Evolutionary conservation across 2,113 vertebrate species (phyloP).

Genomic region (Trogon surrucura): DNA sequence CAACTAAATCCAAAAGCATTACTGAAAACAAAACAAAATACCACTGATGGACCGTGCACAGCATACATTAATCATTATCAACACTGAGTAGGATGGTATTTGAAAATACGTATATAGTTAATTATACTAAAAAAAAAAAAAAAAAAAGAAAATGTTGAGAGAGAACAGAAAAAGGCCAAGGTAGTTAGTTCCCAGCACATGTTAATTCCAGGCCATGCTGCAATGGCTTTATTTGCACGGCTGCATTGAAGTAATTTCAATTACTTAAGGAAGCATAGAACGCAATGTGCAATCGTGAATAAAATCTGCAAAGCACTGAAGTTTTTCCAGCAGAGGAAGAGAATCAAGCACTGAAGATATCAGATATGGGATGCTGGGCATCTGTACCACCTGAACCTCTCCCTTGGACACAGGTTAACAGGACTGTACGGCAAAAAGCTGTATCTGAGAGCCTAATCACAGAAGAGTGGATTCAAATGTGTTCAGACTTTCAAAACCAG

Average conservation of each 20-base stretch:
- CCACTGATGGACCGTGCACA: not conserved
- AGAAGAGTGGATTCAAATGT: not conserved
- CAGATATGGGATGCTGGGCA: accelerated
- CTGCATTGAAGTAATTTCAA: not conserved
- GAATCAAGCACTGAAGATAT: not conserved
- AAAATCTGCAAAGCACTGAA: not conserved
- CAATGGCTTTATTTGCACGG: not conserved
- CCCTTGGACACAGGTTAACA: not conserved
- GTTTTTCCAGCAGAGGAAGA: not conserved
- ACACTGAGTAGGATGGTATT: not conserved
- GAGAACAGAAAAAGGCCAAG: not conserved
- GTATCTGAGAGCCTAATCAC: not conserved
- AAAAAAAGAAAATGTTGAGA: not conserved
- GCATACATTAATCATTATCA: not conserved
- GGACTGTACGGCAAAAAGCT: not conserved
- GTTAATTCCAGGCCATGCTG: not conserved
- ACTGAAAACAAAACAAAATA: slow-evolving; percentile 3
- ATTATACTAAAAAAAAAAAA: not conserved
- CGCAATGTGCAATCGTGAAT: not conserved
- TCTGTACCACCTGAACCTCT: not conserved
- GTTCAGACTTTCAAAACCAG: not conserved
- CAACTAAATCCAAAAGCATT: not conserved
- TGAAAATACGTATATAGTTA: not conserved
- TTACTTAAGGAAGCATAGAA: not conserved
- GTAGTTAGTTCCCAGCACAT: not conserved